Base-by-base conservation (phyloP, 1,140 invertebrate genomes). In the Fopius arisanus region DNA sequence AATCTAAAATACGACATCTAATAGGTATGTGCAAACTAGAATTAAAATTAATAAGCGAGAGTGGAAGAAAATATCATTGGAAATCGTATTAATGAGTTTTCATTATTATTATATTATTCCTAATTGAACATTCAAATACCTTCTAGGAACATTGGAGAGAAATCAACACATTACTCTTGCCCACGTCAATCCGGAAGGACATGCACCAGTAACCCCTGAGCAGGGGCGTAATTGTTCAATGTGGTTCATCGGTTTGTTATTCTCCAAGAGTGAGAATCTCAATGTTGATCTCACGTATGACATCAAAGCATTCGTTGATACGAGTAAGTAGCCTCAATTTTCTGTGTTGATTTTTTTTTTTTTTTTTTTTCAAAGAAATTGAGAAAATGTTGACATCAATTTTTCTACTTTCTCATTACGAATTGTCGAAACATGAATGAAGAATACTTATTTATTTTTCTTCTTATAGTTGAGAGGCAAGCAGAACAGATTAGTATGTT, bases 221-320 rank as follows among this genome's bases (percentile, higher is more conserved):
- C 70, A 80, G 59, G 83, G 83, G 16, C 86, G 85, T 37, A 80
- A 87, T 71, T 93, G 93, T 81, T 95, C 93, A 0, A 96, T 98
- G 91, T 99, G 98, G 98, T 99, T 99, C 83, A 97, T 99, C 81
- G 98, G 98, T 1, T 87, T 99, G 16, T 91, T 94, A 65, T 98
- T 99, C 83, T 92, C 94, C 75, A 96, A 96, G 87, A 91, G 92
- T 10, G 92, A 94, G 85, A 95, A 94, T 86, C 87, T 96, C 14
- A 97, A 97, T 82, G 91, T 99, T 54, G 96, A 99, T 88, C 90
- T 99, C 14, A 98, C 97, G 0, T 93, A 93, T 78, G 97, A 97
- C 81, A 98, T 98, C 75, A 92, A 94, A 78, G 91, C 90, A 33
- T 98, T 98, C 86, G 96, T 94, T 7, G 94, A 97, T 77, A 90